Base-by-base conservation (phyloP, 2,113 vertebrate genomes). In the Ophiodon elongatus region DNA sequence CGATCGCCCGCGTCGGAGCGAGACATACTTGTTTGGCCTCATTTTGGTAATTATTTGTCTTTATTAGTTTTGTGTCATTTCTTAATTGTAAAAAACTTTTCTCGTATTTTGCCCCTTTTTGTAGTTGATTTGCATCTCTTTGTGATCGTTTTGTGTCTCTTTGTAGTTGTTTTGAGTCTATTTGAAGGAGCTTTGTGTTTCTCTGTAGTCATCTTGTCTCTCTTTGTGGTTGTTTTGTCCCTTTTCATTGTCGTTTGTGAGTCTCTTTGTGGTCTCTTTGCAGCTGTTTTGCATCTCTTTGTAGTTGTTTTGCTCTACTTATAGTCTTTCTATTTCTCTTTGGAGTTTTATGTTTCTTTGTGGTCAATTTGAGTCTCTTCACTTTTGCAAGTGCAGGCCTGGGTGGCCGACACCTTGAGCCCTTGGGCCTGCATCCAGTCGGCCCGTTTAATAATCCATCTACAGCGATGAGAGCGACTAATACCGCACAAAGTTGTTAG, bases 401-500 rank as follows among this genome's bases (percentile, higher is more conserved):
- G 47, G 19, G 47, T 19, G 45, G 19, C 19, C 19, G 2, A 50
- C 17, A 50, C 19, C 47, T 6, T 23, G 47, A 50, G 45, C 45
- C 45, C 45, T 47, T 47, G 15, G 6, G 4, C 45, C 45, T 6
- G 45, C 45, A 47, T 15, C 45, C 45, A 47, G 43, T 47, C 0
- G 43, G 45, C 15, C 45, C 45, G 6, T 23, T 50, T 50, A 50
- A 19, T 50, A 23, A 47, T 17, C 45, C 45, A 47, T 47, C 45
- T 1, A 19, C 15, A 6, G 15, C 47, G 19, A 50, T 50, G 47
- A 23, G 19, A 50, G 47, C 17, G 17, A 56, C 27, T n/a, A 8
- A 43, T 45, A 66, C 80, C 39, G 39, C n/a, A 23, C 2, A 6
- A 45, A 72, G 21, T 68, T 78, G 31, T 76, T 21, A 41, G 33